Evolutionary conservation across 2,888 invertebrate species (phyloP), one percentile per base, ranked within the genome.

Genomic region (Merodon equestris): DNA sequence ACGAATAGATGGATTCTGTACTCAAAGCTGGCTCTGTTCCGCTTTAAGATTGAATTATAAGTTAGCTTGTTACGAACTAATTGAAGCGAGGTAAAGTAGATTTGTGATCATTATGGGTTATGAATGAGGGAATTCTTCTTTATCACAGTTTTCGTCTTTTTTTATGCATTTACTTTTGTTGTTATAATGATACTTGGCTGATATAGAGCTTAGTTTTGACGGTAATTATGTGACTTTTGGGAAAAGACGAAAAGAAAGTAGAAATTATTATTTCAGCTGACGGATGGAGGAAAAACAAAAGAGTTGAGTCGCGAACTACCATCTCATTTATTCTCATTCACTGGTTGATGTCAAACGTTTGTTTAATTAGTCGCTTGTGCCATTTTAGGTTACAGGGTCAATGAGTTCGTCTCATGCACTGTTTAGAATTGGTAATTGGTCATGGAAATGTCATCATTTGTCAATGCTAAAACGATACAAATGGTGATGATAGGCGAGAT

Each of bases 31-130:
- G 38, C 12, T 60, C 48, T 56, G 66, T 67, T 72, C 57, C 61
- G 72, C 77, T 67, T 72, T 36, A 42, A 15, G 73, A 73, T 77
- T 57, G 57, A 77, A 73, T 77, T 77, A 61, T 63, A 67, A 73
- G 61, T 56, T 54, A 74, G 68, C 73, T 79, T 73, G 63, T 79
- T 79, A 74, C 48, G 53, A 79, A 68, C 51, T 79, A 79, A 79
- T 79, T 79, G 77, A 79, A 73, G 74, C 68, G 63, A 45, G 63
- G 51, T 58, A 47, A 64, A 79, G 68, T 64, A 58, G 58, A 56
- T 18, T 56, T 67, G 56, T 63, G 57, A 67, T 79, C 73, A 73
- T 73, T 73, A 73, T 79, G 68, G 68, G 51, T 47, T 72, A 66
- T 72, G 72, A 51, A 57, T 72, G 58, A 40, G 44, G 15, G 47